phyloP scores from a whole-genome alignment of 2,888 invertebrate species.

The Aleiodes leptofemur region DNA sequence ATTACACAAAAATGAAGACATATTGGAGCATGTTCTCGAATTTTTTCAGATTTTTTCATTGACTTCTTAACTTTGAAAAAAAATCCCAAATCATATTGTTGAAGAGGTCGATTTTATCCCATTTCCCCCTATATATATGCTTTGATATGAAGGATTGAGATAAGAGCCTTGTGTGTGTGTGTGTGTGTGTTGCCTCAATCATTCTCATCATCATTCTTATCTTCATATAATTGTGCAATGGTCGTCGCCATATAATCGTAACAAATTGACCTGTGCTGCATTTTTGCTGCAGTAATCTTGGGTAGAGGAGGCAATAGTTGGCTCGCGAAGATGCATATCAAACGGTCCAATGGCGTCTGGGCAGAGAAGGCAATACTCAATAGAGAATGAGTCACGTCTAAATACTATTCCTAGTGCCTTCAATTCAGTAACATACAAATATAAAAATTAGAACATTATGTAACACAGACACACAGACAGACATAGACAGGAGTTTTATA shows the following conservation, averaged over 20 bases:
- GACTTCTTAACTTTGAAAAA: too few relatives aligned
- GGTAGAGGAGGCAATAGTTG: constrained; percentile 23
- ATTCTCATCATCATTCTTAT: constrained; percentile 6
- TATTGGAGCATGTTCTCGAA: too few relatives aligned
- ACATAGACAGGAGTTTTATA: too few relatives aligned
- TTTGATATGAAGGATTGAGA: not conserved
- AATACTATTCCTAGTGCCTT: too few relatives aligned
- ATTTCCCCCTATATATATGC: too few relatives aligned
- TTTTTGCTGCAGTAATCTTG: not conserved
- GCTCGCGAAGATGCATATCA: constrained; percentile 29
- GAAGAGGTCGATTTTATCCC: too few relatives aligned
- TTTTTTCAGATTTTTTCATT: too few relatives aligned
- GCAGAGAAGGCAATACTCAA: not conserved
- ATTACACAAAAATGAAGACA: too few relatives aligned
- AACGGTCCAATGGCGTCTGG: constrained; percentile 27
- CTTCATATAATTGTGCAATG: constrained; percentile 21
- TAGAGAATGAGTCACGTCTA: constrained; percentile 7
- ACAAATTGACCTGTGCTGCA: constrained; percentile 10
- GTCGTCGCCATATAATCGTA: constrained; percentile 23
- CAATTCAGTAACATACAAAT: too few relatives aligned
- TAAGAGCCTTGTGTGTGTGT: not conserved
- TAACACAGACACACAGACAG: not conserved
- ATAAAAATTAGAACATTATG: constrained; percentile 26
- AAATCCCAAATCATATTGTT: too few relatives aligned
- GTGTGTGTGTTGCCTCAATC: not conserved